Evolutionary conservation across 1,140 invertebrate genomes (phyloP).

Genomic region (Hylaeus anthracinus): DNA sequence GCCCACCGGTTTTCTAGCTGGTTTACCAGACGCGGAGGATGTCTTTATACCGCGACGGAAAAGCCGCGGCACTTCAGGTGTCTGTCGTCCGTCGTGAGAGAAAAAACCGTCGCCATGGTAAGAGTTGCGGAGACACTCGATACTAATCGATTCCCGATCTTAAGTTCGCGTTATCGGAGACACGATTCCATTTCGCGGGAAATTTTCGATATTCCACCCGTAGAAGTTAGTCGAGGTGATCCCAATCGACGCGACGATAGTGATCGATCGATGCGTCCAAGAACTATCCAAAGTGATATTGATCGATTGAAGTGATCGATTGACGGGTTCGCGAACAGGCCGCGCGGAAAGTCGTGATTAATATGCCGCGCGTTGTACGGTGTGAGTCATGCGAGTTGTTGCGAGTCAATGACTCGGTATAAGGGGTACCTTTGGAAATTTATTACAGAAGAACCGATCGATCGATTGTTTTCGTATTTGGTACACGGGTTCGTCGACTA

Average conservation of each 20-base stretch:
- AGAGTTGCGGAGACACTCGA: slow-evolving; percentile 31
- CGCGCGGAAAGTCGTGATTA: too few relatives aligned
- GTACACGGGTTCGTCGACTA: too few relatives aligned
- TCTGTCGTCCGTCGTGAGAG: slow-evolving; percentile 65
- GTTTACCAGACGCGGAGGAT: slow-evolving; percentile 64
- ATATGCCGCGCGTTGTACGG: too few relatives aligned
- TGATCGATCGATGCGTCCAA: too few relatives aligned
- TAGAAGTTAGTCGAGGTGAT: background rate
- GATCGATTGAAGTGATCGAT: background rate
- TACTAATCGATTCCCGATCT: background rate
- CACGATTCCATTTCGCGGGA: background rate
- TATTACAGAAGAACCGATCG: too few relatives aligned
- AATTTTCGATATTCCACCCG: too few relatives aligned
- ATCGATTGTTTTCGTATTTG: too few relatives aligned
- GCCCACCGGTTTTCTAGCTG: slow-evolving; percentile 74
- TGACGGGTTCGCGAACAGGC: background rate
- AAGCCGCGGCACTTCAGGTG: slow-evolving; percentile 70
- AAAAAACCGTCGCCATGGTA: slow-evolving; percentile 67
- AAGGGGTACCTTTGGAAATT: too few relatives aligned
- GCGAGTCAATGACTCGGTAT: background rate
- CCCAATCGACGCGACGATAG: too few relatives aligned
- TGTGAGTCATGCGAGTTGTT: background rate
- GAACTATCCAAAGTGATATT: background rate
- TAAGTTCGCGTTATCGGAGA: background rate
- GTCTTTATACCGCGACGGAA: slow-evolving; percentile 74